Base-by-base conservation (phyloP, 1,140 invertebrate species). In the Coelopa frigida region DNA sequence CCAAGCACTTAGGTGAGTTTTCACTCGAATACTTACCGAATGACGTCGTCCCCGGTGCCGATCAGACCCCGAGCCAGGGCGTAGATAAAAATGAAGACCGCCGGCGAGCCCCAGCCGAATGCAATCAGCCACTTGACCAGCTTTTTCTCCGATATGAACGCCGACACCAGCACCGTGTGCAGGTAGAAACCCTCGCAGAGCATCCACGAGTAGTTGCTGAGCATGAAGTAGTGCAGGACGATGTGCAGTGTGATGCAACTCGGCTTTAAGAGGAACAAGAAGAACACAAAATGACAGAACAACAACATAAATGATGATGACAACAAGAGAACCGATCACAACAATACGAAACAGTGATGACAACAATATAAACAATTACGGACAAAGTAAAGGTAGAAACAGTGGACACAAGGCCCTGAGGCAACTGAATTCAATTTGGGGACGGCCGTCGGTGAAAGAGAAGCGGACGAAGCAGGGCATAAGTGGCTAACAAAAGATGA, bases 131-230 rank as follows among this genome's bases (percentile, higher is more conserved):
- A 86, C 53, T 83, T 82, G 24, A 95, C 75, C 17, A 96, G 76
- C 48, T 81, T 80, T 43, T 85, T 82, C 68, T 94, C 89, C 5
- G 85, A 85, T 15, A 90, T 87, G 70, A 97, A 96, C 2, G 92
- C 87, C 37, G 84, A 82, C 1, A 95, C 90, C 0, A 97, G 80
- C 33, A 96, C 76, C 0, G 92, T 94, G 68, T 95, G 92, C 31
- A 97, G 75, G 70, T 96, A 96, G 37, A 96, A 78, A 0, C 93
- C 92, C 71, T 94, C 89, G 67, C 88, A 90, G 46, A 94, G 76
- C 87, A 91, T 93, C 93, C 94, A 98, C 47, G 89, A 85, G 71
- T 96, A 96, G 74, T 91, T 96, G 45, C 87, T 89, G 23, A 94
- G 75, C 37, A 95, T 75, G 52, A 90, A 90, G 68, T 92, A 95